A percentile compares a stretch with the other conserved stretches of the same genome.
Evolutionary conservation across 1,140 invertebrate genomes (phyloP).

Genomic region (Arion vulgaris): DNA sequence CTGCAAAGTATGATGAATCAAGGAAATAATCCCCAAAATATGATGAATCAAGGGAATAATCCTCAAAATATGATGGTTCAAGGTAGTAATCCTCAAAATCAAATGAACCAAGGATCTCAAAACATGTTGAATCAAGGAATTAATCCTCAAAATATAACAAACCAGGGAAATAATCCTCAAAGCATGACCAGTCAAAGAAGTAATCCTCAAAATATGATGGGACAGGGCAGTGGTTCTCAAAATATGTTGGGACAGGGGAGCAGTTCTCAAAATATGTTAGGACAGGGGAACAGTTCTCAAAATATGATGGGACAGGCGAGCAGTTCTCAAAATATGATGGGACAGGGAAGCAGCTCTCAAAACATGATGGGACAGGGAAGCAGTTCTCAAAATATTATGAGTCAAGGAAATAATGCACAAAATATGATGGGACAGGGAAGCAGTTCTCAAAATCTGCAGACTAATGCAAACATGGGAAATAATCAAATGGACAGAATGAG

Average conservation of each 20-base stretch:
- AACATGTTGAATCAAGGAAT: background rate
- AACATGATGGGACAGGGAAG: background rate
- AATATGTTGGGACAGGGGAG: background rate
- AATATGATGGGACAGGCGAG: background rate
- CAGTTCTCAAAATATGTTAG: background rate
- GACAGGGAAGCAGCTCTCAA: background rate
- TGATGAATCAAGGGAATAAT: background rate
- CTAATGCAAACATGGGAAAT: background rate
- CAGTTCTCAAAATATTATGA: background rate
- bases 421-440: too few species aligned
- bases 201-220: background rate
- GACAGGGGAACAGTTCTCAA: background rate
- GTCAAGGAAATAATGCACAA: too few species aligned
- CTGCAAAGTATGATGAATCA: background rate
- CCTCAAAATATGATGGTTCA: background rate
- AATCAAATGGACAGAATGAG: background rate
- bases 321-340: background rate
- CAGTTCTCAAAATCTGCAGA: background rate
- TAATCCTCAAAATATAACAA: background rate
- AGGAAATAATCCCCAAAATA: background rate
- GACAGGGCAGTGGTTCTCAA: background rate
- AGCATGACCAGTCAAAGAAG: background rate
- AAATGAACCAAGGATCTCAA: background rate
- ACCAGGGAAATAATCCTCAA: background rate
- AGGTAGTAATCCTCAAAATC: background rate